A percentile compares a stretch with the other conserved stretches of the same genome.
These are phyloP conservation scores for Petromus typicus DNA, from an alignment of 2,113 vertebrate species.

Conservation along the genomic window DNA sequence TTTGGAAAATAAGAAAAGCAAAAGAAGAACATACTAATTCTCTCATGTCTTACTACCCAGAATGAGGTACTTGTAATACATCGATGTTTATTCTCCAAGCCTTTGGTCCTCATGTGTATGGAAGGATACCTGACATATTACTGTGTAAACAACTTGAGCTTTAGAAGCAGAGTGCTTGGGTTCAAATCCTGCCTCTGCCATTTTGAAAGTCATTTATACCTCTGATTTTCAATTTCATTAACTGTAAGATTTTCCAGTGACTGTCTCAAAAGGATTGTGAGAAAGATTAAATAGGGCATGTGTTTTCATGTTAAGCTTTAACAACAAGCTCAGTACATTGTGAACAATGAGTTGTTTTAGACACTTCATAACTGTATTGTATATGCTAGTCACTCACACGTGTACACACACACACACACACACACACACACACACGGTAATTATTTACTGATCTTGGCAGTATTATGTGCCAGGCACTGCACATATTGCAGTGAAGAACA, in stretches of 20 bases:
- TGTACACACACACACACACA: no score
- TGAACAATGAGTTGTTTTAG: neutral
- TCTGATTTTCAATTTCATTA: conserved; percentile 14
- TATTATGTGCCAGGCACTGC: neutral
- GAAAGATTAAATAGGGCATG: neutral
- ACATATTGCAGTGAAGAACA: neutral
- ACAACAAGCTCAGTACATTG: neutral
- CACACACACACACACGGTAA: neutral
- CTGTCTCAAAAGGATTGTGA: neutral
- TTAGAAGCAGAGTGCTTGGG: neutral
- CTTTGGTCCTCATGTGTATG: neutral
- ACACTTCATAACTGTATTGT: neutral
- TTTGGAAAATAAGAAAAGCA: conserved; percentile 50
- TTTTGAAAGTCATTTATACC: neutral
- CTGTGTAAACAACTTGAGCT: neutral
- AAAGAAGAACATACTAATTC: conserved; percentile 37
- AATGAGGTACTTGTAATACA: neutral
- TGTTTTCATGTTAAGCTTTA: neutral
- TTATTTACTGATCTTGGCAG: neutral
- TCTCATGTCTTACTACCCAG: neutral
- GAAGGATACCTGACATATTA: neutral
- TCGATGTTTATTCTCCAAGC: neutral
- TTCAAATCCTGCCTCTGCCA: neutral
- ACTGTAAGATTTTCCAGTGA: neutral
- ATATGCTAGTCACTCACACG: neutral